phyloP scores from a whole-genome alignment of 53 echinoderm and acorn worm genomes.

The Echinarachnius parma region DNA sequence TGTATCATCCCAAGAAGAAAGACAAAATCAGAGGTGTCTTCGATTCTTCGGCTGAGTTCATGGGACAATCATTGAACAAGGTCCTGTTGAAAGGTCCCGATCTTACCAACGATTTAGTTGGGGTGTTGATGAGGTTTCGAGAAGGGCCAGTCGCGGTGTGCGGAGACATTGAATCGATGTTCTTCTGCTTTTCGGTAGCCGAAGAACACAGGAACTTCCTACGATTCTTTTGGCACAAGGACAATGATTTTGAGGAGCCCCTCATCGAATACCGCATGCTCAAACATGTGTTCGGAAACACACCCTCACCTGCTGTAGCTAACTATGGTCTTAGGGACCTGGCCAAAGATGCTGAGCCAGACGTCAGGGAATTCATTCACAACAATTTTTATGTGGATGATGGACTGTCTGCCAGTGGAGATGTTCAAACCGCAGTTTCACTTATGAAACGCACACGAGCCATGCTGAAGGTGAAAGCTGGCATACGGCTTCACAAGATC shows the following conservation, averaged over 20 bases:
- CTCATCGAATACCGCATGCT: conserved; percentile 49
- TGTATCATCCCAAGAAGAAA: no score
- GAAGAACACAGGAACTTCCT: no score
- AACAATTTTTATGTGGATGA: conserved; percentile 63
- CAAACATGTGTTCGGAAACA: conserved; percentile 51
- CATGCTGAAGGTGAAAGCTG: conserved; percentile 43
- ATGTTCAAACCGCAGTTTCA: conserved; percentile 38
- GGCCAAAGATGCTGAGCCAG: conserved; percentile 42
- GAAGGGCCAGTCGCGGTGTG: no score
- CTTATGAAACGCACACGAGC: conserved; percentile 49
- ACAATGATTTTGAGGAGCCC: conserved; percentile 36
- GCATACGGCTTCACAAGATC: conserved; percentile 50
- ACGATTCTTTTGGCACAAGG: conserved; percentile 54
- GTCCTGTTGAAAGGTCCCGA: no score
- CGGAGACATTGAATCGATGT: no score
- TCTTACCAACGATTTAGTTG: no score
- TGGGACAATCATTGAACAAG: no score
- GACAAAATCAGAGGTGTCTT: no score
- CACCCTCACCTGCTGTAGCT: conserved; percentile 62
- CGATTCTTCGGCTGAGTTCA: no score
- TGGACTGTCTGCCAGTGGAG: conserved; percentile 21
- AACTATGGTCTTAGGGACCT: conserved; percentile 52
- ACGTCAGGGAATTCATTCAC: conserved; percentile 38
- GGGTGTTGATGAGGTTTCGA: no score
- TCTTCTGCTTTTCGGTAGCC: no score